These are phyloP conservation scores for Porites lutea DNA, from an alignment of 64 coral and sea anemone genomes.

Conservation along the genomic window DNA sequence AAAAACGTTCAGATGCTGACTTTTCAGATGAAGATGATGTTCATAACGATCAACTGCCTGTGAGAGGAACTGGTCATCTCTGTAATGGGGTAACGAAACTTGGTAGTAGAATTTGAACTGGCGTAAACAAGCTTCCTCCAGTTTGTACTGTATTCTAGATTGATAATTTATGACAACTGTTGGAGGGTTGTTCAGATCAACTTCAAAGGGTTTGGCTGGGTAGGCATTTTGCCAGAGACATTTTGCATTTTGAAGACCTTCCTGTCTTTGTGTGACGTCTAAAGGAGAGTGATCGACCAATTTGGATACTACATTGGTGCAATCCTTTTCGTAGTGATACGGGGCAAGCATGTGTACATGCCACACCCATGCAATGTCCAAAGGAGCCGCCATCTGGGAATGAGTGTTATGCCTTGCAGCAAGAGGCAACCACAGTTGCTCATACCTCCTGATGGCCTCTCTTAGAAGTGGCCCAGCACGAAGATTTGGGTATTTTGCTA, in stretches of 20 bases:
- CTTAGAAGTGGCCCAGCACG: conserved; percentile 29
- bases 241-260: neutral
- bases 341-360: conserved; percentile 58
- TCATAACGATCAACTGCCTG: conserved; percentile 45
- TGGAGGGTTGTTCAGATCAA: conserved; percentile 39
- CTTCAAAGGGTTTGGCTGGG: conserved; percentile 24
- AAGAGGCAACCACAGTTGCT: conserved; percentile 71
- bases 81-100: conserved; percentile 50
- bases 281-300: conserved; percentile 26
- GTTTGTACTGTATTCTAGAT: conserved; percentile 56
- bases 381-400: conserved; percentile 8
- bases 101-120: conserved; percentile 57
- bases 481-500: conserved; percentile 37
- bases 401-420: neutral
- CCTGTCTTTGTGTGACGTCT: neutral
- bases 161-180: neutral
- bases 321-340: conserved; percentile 46
- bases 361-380: conserved; percentile 68
- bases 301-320: neutral
- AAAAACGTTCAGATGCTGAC: neutral
- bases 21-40: conserved; percentile 15
- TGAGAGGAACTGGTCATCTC: conserved; percentile 21
- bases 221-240: conserved; percentile 9
- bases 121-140: conserved; percentile 18
- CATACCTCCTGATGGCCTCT: conserved; percentile 80